Conservation (phyloP, 1,140 invertebrate genomes). For the Formica exsecta region DNA sequence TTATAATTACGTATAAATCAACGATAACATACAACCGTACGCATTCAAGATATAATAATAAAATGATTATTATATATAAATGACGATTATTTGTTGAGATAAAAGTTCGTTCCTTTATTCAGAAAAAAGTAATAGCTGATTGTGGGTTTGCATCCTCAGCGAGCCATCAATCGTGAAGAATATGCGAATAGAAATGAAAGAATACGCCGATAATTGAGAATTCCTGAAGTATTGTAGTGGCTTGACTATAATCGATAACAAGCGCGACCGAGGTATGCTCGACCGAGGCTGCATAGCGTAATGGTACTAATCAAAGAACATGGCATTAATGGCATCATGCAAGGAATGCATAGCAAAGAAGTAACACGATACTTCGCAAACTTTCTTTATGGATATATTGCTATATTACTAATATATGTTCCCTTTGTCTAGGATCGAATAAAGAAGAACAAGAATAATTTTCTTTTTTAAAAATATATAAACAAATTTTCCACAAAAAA, state of each 20-base stretch:
- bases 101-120: neutral
- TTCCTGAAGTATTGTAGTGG: neutral
- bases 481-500: neutral
- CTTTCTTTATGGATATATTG: neutral
- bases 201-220: constrained; percentile 20
- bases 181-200: too few relatives aligned
- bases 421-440: neutral
- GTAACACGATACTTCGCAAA: neutral
- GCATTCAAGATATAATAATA: constrained; percentile 9
- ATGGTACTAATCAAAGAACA: neutral
- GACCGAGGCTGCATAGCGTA: neutral
- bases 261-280: neutral
- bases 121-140: neutral
- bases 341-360: neutral
- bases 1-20: constrained; percentile 2
- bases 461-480: neutral
- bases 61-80: constrained; percentile 5
- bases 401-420: neutral
- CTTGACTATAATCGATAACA: neutral
- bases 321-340: neutral
- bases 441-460: neutral
- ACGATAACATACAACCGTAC: neutral
- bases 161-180: neutral
- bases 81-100: neutral
- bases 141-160: neutral